Evolutionary conservation across 2,888 invertebrate genomes (phyloP), one percentile per base, ranked within the genome.

Genomic region (Xestia sexstrigata): DNA sequence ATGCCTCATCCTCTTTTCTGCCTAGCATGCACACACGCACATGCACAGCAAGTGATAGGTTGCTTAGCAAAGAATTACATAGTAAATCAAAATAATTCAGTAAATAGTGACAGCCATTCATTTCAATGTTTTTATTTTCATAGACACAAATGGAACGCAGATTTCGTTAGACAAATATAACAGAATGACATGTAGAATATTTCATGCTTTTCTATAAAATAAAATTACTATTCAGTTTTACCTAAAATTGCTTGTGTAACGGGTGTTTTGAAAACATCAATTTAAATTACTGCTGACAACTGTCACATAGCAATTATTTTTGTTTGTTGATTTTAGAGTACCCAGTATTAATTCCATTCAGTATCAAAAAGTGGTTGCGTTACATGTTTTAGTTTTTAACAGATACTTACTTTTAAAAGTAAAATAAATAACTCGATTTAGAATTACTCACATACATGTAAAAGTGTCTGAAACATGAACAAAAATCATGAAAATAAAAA

Each of bases 221-320:
- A 42, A 63, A 67, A 67, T 62, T 65, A n/a, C 0, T 69, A 68
- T 65, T 58, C n/a, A 35, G 9, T 76, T 69, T 82, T 35, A 62
- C 35, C 60, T 35, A 42, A n/a, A n/a, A 58, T 69, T 30, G 26
- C 68, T 49, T 13, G 9, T 69, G 63, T 45, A 49, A 35, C 8
- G 15, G 39, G 35, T 55, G 26, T 42, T 83, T 83, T 62, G 15
- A 67, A 70, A 83, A 63, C 62, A 78, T 79, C 20, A 52, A 72
- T 81, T 78, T 55, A 39, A 80, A 76, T 70, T 69, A 72, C 42
- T 39, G 15, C 8, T 69, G n/a, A 42, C 55, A 68, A 45, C 58
- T 47, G 76, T 35, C 76, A 75, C 13, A n/a, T 49, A 11, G 15
- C 47, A 55, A 30, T 67, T 55, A 42, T 52, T 52, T 74, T 76